phyloP scores from a whole-genome alignment of 2,888 invertebrate species.

The Trachelus stipa region DNA sequence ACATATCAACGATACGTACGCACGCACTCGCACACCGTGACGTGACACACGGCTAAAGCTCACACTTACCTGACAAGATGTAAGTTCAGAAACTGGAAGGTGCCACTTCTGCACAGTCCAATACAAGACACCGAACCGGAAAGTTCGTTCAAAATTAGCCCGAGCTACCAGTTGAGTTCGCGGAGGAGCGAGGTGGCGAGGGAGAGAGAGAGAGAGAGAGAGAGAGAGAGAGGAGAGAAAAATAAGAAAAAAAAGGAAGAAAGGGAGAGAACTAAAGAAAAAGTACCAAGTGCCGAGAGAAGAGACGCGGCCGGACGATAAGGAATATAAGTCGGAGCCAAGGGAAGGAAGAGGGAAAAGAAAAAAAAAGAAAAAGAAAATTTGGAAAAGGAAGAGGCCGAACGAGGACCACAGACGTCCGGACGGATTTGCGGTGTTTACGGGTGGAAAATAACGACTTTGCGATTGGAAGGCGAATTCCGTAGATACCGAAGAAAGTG shows the following conservation, averaged over 20 bases:
- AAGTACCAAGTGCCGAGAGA: not conserved
- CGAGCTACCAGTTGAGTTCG: slow-evolving; percentile 11
- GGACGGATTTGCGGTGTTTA: not conserved
- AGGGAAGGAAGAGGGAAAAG: not conserved
- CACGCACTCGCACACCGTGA: slow-evolving; percentile 22
- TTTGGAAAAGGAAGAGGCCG: not conserved
- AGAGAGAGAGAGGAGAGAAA: not conserved
- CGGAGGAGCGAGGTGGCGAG: slow-evolving; percentile 5
- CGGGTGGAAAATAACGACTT: not conserved
- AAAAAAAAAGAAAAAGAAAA: not conserved
- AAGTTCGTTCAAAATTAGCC: slow-evolving; percentile 52
- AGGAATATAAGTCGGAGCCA: not conserved
- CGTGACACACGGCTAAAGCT: slow-evolving; percentile 56
- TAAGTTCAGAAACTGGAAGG: slow-evolving; percentile 66
- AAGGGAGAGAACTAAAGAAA: not conserved
- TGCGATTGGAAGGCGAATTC: not conserved
- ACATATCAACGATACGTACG: slow-evolving; percentile 17
- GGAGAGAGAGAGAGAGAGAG: slow-evolving; percentile 29
- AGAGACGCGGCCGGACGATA: not conserved
- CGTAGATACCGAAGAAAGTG: not conserved
- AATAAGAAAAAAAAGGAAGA: slow-evolving; percentile 24
- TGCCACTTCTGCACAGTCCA: slow-evolving; percentile 65
- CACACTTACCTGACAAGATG: slow-evolving; percentile 66
- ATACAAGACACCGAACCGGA: slow-evolving; percentile 66
- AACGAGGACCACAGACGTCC: not conserved